A percentile compares a stretch with the other conserved stretches of the same genome.
These are phyloP conservation scores for Enteromius afrohamiltoni DNA, from an alignment of 2,797 vertebrate genomes.

Conservation along the genomic window DNA sequence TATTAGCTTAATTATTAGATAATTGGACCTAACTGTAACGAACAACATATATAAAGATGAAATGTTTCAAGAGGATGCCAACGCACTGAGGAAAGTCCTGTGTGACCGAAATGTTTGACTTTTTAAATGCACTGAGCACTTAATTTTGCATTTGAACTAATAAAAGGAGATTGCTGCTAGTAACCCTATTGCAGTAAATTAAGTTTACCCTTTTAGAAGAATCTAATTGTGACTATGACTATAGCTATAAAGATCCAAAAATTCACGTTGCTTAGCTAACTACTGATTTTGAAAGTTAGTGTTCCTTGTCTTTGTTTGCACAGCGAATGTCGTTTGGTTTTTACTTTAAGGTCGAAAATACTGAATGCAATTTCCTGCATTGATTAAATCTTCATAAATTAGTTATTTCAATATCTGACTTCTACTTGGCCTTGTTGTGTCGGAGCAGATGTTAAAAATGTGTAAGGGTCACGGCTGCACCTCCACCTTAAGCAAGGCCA, in stretches of 20 bases:
- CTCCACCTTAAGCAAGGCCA: slow-evolving; percentile 60
- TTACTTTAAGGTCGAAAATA: not conserved
- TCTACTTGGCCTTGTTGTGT: not conserved
- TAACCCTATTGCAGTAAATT: not conserved
- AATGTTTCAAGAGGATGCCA: not conserved
- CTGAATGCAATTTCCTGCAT: not conserved
- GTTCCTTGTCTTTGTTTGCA: not conserved
- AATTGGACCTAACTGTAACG: not conserved
- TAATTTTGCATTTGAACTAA: not conserved
- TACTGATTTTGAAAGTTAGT: not conserved
- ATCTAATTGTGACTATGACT: not conserved
- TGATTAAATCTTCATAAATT: slow-evolving; percentile 11
- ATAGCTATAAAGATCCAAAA: not conserved
- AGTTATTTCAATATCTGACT: slow-evolving; percentile 21
- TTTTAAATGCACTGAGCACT: not conserved
- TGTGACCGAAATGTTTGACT: not conserved
- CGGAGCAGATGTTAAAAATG: slow-evolving; percentile 33
- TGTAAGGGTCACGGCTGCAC: slow-evolving; percentile 60
- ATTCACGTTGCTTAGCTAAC: not conserved
- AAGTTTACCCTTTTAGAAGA: not conserved
- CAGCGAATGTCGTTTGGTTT: not conserved
- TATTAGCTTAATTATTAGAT: not conserved
- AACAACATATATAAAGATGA: not conserved
- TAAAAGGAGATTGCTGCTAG: not conserved
- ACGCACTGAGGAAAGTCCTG: not conserved